Evolutionary conservation across 2,113 vertebrate species (phyloP).

Genomic region (Cnemophilus loriae): DNA sequence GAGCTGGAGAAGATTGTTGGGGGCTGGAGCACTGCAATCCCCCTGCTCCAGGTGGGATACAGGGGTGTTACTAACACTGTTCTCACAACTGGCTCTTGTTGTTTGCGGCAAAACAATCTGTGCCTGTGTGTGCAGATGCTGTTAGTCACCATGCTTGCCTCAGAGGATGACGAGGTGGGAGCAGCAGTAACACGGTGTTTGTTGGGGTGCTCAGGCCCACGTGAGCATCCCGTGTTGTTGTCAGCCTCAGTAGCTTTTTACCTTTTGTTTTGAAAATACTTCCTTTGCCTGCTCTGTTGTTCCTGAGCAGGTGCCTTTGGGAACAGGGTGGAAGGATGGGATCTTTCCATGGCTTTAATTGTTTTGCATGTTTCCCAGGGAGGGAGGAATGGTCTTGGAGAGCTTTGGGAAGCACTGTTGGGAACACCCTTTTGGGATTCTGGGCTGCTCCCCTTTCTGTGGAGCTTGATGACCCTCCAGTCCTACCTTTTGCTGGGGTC

Average conservation of each 20-base stretch:
- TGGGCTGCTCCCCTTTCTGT: neutral
- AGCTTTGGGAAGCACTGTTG: neutral
- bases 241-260: neutral
- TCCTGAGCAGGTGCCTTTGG: neutral
- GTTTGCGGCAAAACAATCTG: neutral
- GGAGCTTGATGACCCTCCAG: neutral
- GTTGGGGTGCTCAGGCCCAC: neutral
- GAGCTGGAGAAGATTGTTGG: neutral
- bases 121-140: neutral
- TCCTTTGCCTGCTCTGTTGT: neutral
- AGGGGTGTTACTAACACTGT: neutral
- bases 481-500: neutral
- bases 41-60: neutral
- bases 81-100: neutral
- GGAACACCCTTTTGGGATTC: neutral
- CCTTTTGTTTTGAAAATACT: neutral
- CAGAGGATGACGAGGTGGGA: neutral
- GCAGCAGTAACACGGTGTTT: neutral
- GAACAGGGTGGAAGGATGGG: neutral
- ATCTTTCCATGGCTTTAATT: neutral
- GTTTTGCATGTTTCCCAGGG: neutral
- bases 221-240: neutral
- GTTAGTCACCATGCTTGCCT: neutral
- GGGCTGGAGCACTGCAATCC: neutral
- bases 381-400: fast-evolving